Conservation (phyloP, 2,888 invertebrate species). For the Sinopyrophorus schimmeli region DNA sequence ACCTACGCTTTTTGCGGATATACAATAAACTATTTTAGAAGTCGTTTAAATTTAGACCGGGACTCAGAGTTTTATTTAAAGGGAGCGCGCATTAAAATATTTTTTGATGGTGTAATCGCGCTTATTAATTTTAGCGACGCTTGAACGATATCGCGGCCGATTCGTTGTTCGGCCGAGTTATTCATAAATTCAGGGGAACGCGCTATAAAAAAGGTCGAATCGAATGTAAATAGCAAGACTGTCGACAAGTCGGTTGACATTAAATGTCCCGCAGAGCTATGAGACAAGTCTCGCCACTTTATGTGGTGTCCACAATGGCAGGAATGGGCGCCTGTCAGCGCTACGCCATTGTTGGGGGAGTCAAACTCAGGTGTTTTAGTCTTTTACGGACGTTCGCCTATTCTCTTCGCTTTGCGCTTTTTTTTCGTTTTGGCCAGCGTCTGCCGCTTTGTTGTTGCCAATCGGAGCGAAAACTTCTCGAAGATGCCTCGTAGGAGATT, state of each 20-base stretch:
- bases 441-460: constrained; percentile 3
- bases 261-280: constrained; percentile 44
- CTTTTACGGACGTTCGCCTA: neutral
- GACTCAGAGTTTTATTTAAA: neutral
- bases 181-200: constrained; percentile 43
- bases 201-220: constrained; percentile 41
- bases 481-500: too few species aligned
- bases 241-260: constrained; percentile 43
- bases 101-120: too few species aligned
- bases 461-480: too few species aligned
- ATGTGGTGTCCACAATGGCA: constrained; percentile 40
- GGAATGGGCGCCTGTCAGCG: constrained; percentile 39
- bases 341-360: constrained; percentile 40
- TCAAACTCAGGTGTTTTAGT: constrained; percentile 25
- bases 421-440: constrained; percentile 3
- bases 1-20: constrained; percentile 16
- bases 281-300: constrained; percentile 43
- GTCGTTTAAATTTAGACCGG: constrained; percentile 7
- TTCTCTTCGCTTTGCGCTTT: constrained; percentile 5
- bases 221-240: constrained; percentile 41
- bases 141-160: constrained; percentile 16
- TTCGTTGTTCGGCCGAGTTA: constrained; percentile 35
- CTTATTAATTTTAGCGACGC: constrained; percentile 4
- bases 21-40: constrained; percentile 12
- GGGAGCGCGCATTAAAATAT: neutral